These are phyloP conservation scores for Stichopus horrens DNA, from an alignment of 53 echinoderm and acorn worm species.

Conservation along the genomic window DNA sequence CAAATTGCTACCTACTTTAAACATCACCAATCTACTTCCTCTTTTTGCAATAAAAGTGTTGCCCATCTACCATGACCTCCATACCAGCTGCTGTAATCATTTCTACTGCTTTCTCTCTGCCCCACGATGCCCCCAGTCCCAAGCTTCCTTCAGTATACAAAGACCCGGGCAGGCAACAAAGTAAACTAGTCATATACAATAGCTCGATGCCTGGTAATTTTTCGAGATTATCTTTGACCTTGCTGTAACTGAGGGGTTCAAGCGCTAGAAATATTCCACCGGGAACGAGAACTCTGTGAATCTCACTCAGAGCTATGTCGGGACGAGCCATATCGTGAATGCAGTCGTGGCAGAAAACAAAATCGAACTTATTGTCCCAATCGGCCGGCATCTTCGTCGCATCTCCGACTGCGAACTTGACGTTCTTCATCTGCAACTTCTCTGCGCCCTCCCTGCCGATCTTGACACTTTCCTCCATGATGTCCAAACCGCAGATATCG, in stretches of 20 bases:
- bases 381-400: neutral
- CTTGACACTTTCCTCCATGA: neutral
- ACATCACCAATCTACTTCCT: neutral
- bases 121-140: constrained; percentile 83
- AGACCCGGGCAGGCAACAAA: constrained; percentile 73
- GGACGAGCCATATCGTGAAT: constrained; percentile 31
- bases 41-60: constrained; percentile 42
- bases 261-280: neutral
- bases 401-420: neutral
- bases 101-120: constrained; percentile 66
- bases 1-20: too few species aligned
- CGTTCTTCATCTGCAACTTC: constrained; percentile 38
- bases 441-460: neutral
- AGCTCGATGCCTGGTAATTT: neutral
- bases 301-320: neutral
- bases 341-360: constrained; percentile 9
- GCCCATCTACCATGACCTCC: constrained; percentile 24
- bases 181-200: constrained; percentile 49
- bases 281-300: neutral
- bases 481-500: neutral
- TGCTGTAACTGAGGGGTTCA: constrained; percentile 12
- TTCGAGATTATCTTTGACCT: constrained; percentile 28
- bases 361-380: constrained; percentile 17
- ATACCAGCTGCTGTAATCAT: constrained; percentile 63
- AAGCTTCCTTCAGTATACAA: constrained; percentile 52